Base-by-base conservation (phyloP, 2,888 invertebrate genomes). In the Agonopterix heracliana region DNA sequence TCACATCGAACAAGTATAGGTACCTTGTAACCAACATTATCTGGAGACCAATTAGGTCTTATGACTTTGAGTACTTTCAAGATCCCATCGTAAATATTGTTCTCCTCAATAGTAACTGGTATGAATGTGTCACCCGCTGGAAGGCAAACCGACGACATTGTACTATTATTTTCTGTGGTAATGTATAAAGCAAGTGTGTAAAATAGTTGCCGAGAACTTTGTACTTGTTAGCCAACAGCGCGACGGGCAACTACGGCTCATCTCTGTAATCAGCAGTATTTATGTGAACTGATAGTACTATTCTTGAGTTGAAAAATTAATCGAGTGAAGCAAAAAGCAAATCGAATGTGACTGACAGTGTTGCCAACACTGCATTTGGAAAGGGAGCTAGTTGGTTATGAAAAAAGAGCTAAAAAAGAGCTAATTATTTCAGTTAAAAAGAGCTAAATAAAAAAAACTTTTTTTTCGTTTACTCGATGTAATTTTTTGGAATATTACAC, bases 11-110 rank as follows among this genome's bases (percentile, higher is more conserved):
- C 4, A 38, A n/a, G 38, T 9, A 7, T 9, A 38, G n/a, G n/a
- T 87, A 96, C 96, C 93, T 95, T 95, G 74, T 93, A 92, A 64
- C 90, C 87, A 52, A 95, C 89, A 63, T 90, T 82, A 56, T 90
- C 87, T 53, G 83, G 64, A 49, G 89, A 77, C 96, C 96, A 96
- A 41, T 87, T 64, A 12, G 95, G 94, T 70, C 94, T 90, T 59
- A 96, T 90, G 45, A 80, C 81, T 76, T 90, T 83, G 51, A 96
- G 83, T 64, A 96, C 84, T 71, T 91, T 81, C 59, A 88, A 78
- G 48, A 95, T 93, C 60, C 94, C 95, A 41, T 83, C 80, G 59
- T 91, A 89, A 45, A 95, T 86, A 72, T 93, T 87, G 68, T 91
- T 86, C 74, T 95, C 94, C 61, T 92, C 89, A 60, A 94, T 89